Evolutionary conservation across 2,888 invertebrate genomes (phyloP), one percentile per base, ranked within the genome.

Genomic region (Drosophila prolongata): DNA sequence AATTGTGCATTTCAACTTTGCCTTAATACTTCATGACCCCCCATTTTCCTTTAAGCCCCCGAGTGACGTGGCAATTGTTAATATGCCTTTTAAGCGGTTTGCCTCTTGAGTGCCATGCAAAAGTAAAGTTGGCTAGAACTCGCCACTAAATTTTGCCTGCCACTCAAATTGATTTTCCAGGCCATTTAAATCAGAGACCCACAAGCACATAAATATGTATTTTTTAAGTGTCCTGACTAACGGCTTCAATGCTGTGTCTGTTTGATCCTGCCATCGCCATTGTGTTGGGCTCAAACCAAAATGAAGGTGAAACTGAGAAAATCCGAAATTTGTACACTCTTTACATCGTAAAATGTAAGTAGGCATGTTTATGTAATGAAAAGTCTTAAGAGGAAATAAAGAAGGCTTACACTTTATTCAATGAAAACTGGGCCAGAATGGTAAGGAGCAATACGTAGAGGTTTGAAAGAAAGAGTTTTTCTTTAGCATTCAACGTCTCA

Each of bases 1-100:
- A 70, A 75, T 75, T 75, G 70, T 66, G 71, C 75, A 75, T 61
- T 75, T 70, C 53, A 71, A 61, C 66, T 75, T 65, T 70, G 75
- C 56, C 53, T 54, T 47, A 60, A 60, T 75, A 60, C 66, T 67
- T 60, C 47, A 1, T 34, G 11, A 2, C 27, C 14, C 37, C 24
- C 37, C 14, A 1, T 49, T 34, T 24, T 11, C 13, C 47, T 9
- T 43, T 43, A 19, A 27, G 30, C 54, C 34, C 27, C 42, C 46
- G 24, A 16, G 27, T 27, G 52, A 58, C 40, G 52, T 59, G 74
- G 55, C 67, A 53, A 67, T 73, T 74, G 66, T 73, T 73, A 73
- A 74, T 73, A 74, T 42, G 52, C 67, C 60, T 55, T 47, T 60
- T 52, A 67, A 67, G 66, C 44, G 52, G 50, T 73, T 58, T 19